Conservation (phyloP, 2,113 vertebrate species). For the Cyphomyrus plagiostoma region DNA sequence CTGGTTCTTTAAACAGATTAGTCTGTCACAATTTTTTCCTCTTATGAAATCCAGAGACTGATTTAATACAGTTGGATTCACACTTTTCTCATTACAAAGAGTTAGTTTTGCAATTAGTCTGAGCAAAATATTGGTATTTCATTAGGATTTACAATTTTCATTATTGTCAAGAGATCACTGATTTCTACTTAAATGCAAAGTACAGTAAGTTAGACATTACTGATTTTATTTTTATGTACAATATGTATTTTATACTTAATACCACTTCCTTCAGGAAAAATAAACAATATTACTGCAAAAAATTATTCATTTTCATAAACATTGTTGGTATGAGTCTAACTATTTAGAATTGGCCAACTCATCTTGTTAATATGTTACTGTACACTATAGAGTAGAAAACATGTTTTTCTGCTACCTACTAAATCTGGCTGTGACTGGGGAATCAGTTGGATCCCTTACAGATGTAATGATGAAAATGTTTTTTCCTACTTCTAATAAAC, state of each 20-base stretch:
- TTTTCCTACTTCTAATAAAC: constrained; percentile 8
- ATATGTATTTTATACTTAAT: not conserved
- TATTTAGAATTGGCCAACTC: not conserved
- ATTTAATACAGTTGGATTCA: not conserved
- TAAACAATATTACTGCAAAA: not conserved
- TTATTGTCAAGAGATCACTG: not conserved
- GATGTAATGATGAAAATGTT: constrained; percentile 13
- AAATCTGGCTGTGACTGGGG: not conserved
- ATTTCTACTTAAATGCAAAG: not conserved
- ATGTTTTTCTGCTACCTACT: not conserved
- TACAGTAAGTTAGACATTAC: not conserved
- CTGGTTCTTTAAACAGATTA: not conserved
- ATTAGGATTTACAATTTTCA: no score
- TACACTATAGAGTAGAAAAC: not conserved
- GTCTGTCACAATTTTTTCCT: not conserved
- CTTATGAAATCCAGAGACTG: not conserved
- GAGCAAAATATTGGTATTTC: not conserved
- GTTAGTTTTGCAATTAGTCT: not conserved
- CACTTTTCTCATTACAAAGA: not conserved
- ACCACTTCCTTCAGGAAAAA: not conserved
- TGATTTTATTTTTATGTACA: not conserved
- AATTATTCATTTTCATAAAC: not conserved
- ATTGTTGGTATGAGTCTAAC: not conserved
- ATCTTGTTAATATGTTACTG: not conserved
- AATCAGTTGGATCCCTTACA: not conserved